A percentile compares a stretch with the other conserved stretches of the same genome.
Conservation (phyloP, 2,113 vertebrate genomes). For the Xiphias gladius region DNA sequence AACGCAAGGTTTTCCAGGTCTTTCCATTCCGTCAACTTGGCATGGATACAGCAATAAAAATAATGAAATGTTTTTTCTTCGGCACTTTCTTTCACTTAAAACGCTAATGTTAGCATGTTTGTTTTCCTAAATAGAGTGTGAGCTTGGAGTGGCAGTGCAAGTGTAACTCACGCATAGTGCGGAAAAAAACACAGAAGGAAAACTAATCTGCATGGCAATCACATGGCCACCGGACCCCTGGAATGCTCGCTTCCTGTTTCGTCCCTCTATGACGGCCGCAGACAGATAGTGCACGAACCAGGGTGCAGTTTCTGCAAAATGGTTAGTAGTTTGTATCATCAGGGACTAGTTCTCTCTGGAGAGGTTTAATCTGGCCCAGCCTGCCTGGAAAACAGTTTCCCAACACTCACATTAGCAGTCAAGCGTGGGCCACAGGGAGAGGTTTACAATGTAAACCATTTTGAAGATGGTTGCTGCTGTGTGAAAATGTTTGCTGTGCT, state of each 20-base stretch:
- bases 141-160: not conserved
- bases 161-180: not conserved
- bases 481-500: constrained; percentile 65
- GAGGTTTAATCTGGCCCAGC: constrained; percentile 57
- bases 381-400: constrained; percentile 62
- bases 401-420: constrained; percentile 63
- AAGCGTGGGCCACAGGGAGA: constrained; percentile 39
- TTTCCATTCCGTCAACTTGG: not conserved
- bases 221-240: constrained; percentile 35
- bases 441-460: constrained; percentile 59
- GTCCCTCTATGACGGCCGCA: constrained; percentile 51
- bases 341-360: constrained; percentile 40
- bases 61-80: not conserved
- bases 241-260: constrained; percentile 66
- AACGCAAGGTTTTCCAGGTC: not conserved
- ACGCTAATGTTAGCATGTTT: constrained; percentile 8
- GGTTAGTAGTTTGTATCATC: constrained; percentile 47
- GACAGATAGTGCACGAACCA: constrained; percentile 52
- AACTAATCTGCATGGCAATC: constrained; percentile 46
- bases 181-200: constrained; percentile 25
- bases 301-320: constrained; percentile 56
- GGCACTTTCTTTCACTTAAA: not conserved
- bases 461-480: constrained; percentile 55
- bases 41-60: not conserved
- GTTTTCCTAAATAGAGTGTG: constrained; percentile 22